Conservation (phyloP, 1,140 invertebrate genomes). For the Tetragnatha versicolor region DNA sequence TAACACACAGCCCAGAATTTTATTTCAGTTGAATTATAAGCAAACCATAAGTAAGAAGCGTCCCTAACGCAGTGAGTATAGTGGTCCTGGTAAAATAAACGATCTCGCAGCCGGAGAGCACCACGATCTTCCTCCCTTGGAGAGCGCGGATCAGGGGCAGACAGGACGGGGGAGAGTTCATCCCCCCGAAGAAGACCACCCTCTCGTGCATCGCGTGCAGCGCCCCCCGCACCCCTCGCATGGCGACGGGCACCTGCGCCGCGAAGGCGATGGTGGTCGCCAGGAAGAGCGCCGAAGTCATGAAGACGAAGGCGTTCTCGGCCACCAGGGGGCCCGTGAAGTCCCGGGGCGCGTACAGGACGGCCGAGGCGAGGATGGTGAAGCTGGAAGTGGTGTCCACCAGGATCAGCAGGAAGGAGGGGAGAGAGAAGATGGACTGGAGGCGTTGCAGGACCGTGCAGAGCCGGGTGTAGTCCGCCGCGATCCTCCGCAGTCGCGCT, state of each 20-base stretch:
- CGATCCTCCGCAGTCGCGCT: not conserved
- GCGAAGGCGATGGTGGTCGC: conserved; percentile 1
- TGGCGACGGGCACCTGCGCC: conserved; percentile 1
- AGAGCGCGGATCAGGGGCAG: not conserved
- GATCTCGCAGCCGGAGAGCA: conserved; percentile 21
- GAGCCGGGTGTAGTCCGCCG: not conserved
- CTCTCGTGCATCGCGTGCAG: not conserved
- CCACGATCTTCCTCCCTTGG: conserved; percentile 1
- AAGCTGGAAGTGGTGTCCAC: conserved; percentile 33
- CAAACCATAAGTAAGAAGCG: conserved; percentile 30
- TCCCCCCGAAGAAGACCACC: not conserved
- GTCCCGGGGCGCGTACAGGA: not conserved
- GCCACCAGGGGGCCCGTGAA: conserved; percentile 16
- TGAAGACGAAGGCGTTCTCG: conserved; percentile 7
- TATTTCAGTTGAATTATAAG: conserved; percentile 26
- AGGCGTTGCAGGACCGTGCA: not conserved
- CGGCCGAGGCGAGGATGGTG: conserved; percentile 19
- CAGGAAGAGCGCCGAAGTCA: not conserved
- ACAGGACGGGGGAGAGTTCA: not conserved
- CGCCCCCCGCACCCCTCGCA: not conserved
- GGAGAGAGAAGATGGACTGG: conserved; percentile 11
- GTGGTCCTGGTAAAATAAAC: conserved; percentile 23
- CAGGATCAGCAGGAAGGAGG: conserved; percentile 6
- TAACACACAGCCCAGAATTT: no score
- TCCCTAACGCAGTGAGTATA: conserved; percentile 18